These are phyloP conservation scores for Leptopilina myrica DNA, from an alignment of 2,888 invertebrate species.

Conservation along the genomic window DNA sequence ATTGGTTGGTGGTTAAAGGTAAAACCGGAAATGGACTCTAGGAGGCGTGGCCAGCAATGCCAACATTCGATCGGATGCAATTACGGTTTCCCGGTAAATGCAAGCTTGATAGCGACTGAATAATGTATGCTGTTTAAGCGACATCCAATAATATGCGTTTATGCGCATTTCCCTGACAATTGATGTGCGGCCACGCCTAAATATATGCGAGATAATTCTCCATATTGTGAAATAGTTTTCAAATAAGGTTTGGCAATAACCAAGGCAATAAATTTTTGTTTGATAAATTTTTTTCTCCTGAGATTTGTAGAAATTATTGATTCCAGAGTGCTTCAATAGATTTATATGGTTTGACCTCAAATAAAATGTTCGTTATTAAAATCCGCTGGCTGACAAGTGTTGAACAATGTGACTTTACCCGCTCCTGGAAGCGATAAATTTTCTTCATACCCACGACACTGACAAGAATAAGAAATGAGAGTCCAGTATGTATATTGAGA, in stretches of 20 bases:
- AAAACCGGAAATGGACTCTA: slow-evolving; percentile 69
- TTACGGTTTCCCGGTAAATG: slow-evolving; percentile 71
- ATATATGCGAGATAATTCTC: background rate
- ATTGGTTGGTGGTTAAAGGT: slow-evolving; percentile 60
- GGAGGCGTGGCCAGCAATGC: slow-evolving; percentile 70
- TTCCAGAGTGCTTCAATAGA: too few relatives aligned
- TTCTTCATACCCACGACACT: slow-evolving; percentile 12
- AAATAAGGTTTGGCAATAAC: too few relatives aligned
- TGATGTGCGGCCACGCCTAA: slow-evolving; percentile 19
- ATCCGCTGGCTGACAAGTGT: slow-evolving; percentile 3
- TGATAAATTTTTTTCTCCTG: background rate
- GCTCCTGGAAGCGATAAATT: slow-evolving; percentile 20
- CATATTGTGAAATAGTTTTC: background rate
- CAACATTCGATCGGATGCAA: slow-evolving; percentile 69
- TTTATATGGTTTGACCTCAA: too few relatives aligned
- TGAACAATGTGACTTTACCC: slow-evolving; percentile 7
- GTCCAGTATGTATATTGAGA: too few relatives aligned
- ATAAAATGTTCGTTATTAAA: too few relatives aligned
- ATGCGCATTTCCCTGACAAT: slow-evolving; percentile 13
- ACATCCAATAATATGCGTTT: slow-evolving; percentile 42
- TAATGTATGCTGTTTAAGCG: slow-evolving; percentile 73
- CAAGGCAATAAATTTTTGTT: background rate
- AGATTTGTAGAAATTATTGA: background rate
- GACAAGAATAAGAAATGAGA: slow-evolving; percentile 25
- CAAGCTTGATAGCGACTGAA: slow-evolving; percentile 70